These are phyloP conservation scores for Mormyrops boulengeri DNA, from an alignment of 2,797 vertebrate species.

Conservation along the genomic window DNA sequence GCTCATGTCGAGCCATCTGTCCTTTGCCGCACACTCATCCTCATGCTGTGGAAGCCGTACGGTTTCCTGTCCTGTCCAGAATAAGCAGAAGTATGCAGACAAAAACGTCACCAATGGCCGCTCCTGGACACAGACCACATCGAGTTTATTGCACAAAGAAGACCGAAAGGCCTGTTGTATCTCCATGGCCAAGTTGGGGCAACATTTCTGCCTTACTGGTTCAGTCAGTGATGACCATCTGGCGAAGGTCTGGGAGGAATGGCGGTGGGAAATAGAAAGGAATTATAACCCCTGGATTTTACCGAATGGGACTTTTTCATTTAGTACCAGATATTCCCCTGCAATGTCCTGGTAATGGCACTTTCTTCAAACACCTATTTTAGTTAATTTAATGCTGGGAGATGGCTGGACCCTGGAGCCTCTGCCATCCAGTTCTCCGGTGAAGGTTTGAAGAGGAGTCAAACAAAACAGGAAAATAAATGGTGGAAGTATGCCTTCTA, in stretches of 20 bases:
- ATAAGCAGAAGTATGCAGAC: background rate
- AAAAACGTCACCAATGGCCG: background rate
- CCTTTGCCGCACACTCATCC: background rate
- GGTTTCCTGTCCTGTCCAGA: background rate
- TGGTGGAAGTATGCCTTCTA: background rate
- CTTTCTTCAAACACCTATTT: background rate
- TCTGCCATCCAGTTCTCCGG: background rate
- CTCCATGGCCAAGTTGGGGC: background rate
- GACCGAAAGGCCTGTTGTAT: background rate
- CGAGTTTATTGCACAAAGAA: background rate
- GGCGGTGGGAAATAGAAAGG: too few relatives aligned
- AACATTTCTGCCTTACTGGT: background rate
- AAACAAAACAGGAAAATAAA: background rate
- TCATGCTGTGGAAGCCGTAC: background rate
- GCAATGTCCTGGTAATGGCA: background rate
- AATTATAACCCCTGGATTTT: background rate
- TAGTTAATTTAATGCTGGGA: background rate
- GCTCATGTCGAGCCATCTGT: background rate
- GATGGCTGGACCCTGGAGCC: background rate
- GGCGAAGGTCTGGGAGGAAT: background rate
- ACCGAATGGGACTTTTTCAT: background rate
- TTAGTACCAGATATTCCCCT: background rate
- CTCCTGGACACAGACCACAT: background rate
- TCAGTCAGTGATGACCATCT: background rate
- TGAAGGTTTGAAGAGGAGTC: background rate